Percentiles rank a stretch among this genome's conserved stretches.
These are phyloP conservation scores for Gobio gobio DNA, from an alignment of 2,113 vertebrate genomes.

Conservation along the genomic window DNA sequence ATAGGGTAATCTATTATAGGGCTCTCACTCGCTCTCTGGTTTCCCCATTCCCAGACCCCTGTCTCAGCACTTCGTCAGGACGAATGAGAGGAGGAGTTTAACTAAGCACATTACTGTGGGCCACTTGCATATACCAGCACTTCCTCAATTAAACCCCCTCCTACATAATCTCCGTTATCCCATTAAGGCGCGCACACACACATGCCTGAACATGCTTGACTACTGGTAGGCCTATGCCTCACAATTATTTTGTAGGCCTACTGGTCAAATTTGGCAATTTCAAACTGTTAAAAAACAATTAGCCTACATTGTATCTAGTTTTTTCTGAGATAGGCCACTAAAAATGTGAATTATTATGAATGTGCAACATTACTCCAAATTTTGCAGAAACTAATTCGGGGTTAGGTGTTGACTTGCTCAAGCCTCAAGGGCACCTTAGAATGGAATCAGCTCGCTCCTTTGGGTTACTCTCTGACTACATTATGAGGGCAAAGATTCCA, in stretches of 20 bases:
- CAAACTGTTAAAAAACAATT: background rate
- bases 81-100: constrained; percentile 74
- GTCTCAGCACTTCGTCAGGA: constrained; percentile 76
- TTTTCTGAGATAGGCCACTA: background rate
- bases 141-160: constrained; percentile 73
- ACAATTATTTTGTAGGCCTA: background rate
- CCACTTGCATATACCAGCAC: constrained; percentile 72
- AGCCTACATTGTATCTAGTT: background rate
- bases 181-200: constrained; percentile 24
- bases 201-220: background rate
- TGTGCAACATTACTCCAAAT: background rate
- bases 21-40: constrained; percentile 43
- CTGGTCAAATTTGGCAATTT: background rate
- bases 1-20: constrained; percentile 80
- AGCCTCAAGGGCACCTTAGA: no score
- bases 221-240: background rate
- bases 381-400: background rate
- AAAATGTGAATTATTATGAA: background rate
- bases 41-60: constrained; percentile 68
- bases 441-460: no score
- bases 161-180: constrained; percentile 35
- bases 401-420: no score
- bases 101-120: constrained; percentile 69
- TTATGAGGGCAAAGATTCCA: no score
- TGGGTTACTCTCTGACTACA: no score